Evolutionary conservation across 2,113 vertebrate genomes (phyloP), one percentile per base, ranked within the genome.

Genomic region (Sciurus niger): DNA sequence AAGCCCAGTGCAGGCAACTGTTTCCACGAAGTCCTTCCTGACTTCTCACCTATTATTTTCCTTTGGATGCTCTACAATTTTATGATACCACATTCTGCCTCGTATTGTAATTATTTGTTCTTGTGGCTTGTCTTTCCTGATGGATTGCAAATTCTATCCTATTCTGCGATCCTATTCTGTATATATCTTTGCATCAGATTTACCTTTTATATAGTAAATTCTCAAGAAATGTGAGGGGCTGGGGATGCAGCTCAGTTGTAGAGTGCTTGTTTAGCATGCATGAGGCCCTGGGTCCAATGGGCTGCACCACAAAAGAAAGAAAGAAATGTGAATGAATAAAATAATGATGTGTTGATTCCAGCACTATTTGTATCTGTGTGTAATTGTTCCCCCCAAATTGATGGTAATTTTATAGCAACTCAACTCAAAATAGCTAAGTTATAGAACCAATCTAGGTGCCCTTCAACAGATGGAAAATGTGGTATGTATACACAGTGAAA

Each of bases 321-420:
- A 20, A 34, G 18, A 34, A 34, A 9, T 22, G 13, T 32, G 10
- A 84, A 51, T 46, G 63, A 51, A 70, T 85, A 40, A 48, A 94
- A 76, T 87, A 51, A 14, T 12, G 20, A 48, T 40, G 11, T 84
- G 32, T 43, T 65, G 53, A 93, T 63, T 53, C 53, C 17, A 58
- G 24, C n/a, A 55, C 32, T 28, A 32, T 70, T 65, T 87, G 74
- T 83, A 73, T 72, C 46, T 88, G 37, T 58, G 34, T 65, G 43
- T 78, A 67, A 76, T 72, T 95, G 70, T 94, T 77, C 58, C 80
- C 16, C 55, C 46, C 79, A 87, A 24, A 82, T 84, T 94, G 25
- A 18, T 94, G 58, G 84, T 53, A 89, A 90, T 40, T 58, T 58
- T 58, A 58, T 58, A 58, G 55, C 20, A 58, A 20, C 20, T 20